Evolutionary conservation across 2,113 vertebrate species (phyloP), one percentile per base, ranked within the genome.

Genomic region (Etia nguti): DNA sequence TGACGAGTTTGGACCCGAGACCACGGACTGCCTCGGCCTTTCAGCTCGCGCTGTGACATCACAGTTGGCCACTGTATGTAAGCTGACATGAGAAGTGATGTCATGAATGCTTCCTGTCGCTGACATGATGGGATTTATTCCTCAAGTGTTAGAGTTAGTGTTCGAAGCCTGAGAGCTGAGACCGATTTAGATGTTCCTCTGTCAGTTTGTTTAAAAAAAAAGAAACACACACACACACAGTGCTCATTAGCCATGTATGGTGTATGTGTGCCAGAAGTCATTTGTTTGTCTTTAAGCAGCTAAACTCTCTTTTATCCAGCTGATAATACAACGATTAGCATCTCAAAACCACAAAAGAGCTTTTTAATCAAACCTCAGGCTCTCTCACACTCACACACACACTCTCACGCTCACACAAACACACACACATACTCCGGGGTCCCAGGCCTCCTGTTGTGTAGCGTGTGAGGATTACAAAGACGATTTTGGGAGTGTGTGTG

Each of bases 241-340:
- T 22, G 8, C 88, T 93, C 91, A 94, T 93, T 91, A 90, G 90
- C 84, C 84, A 81, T 88, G 91, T 91, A 86, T 86, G 54, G 89
- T 90, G 77, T 79, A 87, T 92, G 83, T 91, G 85, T 88, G 94
- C 89, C 90, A 94, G 91, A 94, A 93, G 94, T 93, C 93, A 93
- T 93, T 94, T 95, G 93, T 94, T 94, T 94, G 94, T 93, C 88
- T 95, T 93, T 93, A 93, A 93, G 94, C 92, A 93, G 93, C 93
- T 94, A 93, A 95, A 95, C 90, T 95, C 88, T 20, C 88, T 81
- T 95, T 94, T 91, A 91, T 94, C 83, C 93, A 77, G 83, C 88
- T 94, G 93, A 93, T 95, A 94, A 94, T 93, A 70, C 85, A 94
- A 87, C 46, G 88, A 95, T 95, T 95, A 95, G 90, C 94, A 95